These are phyloP conservation scores for Heliconius melpomene DNA, from an alignment of 1,140 invertebrate species.

Conservation along the genomic window DNA sequence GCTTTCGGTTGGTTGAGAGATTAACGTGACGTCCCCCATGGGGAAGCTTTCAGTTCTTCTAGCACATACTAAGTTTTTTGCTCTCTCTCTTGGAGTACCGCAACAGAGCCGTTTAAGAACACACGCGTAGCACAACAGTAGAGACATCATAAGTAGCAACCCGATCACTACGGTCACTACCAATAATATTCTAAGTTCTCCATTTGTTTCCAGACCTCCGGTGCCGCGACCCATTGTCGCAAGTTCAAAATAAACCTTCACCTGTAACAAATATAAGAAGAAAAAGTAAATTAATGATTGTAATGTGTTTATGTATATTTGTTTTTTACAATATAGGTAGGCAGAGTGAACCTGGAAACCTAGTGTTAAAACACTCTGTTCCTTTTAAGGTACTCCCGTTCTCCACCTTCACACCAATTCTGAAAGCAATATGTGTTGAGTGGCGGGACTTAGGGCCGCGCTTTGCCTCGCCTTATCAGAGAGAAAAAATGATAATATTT, in stretches of 20 bases:
- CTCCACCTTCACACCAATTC: too few relatives aligned
- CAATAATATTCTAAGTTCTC: constrained; percentile 76
- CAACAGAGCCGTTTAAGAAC: constrained; percentile 81
- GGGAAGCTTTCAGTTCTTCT: constrained; percentile 76
- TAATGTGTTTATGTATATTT: too few relatives aligned
- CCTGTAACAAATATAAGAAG: constrained; percentile 36
- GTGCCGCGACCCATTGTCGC: constrained; percentile 64
- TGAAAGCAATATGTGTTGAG: too few relatives aligned
- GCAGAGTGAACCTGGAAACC: too few relatives aligned
- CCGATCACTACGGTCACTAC: constrained; percentile 81
- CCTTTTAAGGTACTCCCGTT: too few relatives aligned
- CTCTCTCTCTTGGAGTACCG: constrained; percentile 65
- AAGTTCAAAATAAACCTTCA: constrained; percentile 11
- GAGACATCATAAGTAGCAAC: constrained; percentile 76
- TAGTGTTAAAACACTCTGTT: too few relatives aligned
- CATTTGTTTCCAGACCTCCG: constrained; percentile 66
- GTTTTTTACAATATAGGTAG: too few relatives aligned
- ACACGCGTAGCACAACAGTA: constrained; percentile 82
- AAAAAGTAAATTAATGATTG: not conserved
- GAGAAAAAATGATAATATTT: too few relatives aligned
- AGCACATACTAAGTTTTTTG: constrained; percentile 62
- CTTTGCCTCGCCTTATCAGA: too few relatives aligned
- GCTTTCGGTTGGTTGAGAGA: constrained; percentile 81
- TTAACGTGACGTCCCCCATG: constrained; percentile 78
- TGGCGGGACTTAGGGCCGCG: too few relatives aligned